phyloP scores from a whole-genome alignment of 2,113 vertebrate genomes.

The Taxidea taxus region DNA sequence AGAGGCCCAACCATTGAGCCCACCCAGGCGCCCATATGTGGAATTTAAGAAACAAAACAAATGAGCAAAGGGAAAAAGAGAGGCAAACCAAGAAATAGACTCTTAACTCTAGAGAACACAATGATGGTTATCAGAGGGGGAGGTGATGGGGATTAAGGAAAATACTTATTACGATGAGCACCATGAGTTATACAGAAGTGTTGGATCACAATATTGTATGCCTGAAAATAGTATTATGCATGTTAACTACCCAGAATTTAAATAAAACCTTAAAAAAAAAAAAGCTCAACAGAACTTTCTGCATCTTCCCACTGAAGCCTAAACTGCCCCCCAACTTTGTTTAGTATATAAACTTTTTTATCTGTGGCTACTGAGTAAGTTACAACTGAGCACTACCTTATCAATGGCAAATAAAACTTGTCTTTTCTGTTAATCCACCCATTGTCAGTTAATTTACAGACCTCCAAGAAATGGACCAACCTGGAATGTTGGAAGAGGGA shows the following conservation, averaged over 20 bases:
- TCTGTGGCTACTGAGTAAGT: not conserved
- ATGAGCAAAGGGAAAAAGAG: not conserved
- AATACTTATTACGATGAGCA: too few relatives aligned
- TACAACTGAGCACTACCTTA: not conserved
- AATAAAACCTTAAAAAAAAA: not conserved
- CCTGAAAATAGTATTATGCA: too few relatives aligned
- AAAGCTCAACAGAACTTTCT: not conserved
- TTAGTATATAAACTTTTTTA: not conserved
- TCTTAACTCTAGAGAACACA: not conserved
- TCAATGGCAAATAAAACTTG: not conserved
- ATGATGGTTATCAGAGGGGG: not conserved
- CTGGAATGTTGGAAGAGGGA: not conserved
- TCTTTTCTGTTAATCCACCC: not conserved
- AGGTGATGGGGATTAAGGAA: not conserved
- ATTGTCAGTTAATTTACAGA: not conserved
- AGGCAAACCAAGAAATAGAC: not conserved
- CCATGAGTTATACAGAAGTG: too few relatives aligned
- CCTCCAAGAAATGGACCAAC: not conserved
- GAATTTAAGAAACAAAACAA: too few relatives aligned
- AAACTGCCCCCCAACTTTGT: not conserved
- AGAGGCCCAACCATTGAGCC: too few relatives aligned
- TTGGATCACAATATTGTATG: too few relatives aligned
- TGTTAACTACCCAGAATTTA: not conserved
- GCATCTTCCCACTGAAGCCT: not conserved
- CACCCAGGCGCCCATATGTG: too few relatives aligned